phyloP scores from a whole-genome alignment of 2,888 invertebrate species.

The Dastarcus helophoroides region DNA sequence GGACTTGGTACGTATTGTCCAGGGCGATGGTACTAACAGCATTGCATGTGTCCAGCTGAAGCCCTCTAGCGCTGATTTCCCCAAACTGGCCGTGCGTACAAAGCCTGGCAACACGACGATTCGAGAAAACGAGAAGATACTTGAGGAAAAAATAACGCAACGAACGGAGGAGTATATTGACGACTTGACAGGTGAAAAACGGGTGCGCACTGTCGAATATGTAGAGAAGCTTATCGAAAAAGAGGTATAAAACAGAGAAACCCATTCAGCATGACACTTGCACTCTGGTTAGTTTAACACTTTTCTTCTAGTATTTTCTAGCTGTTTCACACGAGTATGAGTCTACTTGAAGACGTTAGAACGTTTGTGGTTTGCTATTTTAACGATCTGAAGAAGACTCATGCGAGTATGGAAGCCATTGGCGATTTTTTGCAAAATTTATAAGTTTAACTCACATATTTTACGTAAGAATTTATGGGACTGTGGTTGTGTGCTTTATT shows the following conservation, averaged over 20 bases:
- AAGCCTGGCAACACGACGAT: slow-evolving; percentile 74
- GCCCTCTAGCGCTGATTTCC: slow-evolving; percentile 57
- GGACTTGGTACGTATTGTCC: slow-evolving; percentile 24
- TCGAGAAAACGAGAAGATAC: slow-evolving; percentile 80
- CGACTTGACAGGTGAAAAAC: slow-evolving; percentile 73
- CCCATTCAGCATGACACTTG: slow-evolving; percentile 25
- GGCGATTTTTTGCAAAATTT: too few species aligned
- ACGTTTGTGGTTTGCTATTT: too few species aligned
- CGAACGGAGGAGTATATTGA: slow-evolving; percentile 83
- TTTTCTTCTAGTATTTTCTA: slow-evolving; percentile 13
- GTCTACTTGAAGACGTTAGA: neutral
- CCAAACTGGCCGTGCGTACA: slow-evolving; percentile 80
- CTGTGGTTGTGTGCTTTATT: too few species aligned
- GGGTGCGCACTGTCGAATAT: slow-evolving; percentile 84
- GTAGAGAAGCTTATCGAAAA: slow-evolving; percentile 92
- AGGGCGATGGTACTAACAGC: slow-evolving; percentile 29
- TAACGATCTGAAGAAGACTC: neutral
- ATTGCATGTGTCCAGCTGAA: slow-evolving; percentile 38
- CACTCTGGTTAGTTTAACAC: slow-evolving; percentile 33
- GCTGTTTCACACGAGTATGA: neutral
- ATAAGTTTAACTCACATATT: too few species aligned
- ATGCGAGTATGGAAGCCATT: too few species aligned
- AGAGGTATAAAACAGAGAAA: slow-evolving; percentile 56
- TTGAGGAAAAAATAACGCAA: slow-evolving; percentile 76
- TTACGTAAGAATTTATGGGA: too few species aligned